These are phyloP conservation scores for Furcula furcula DNA, from an alignment of 2,888 invertebrate genomes.

Conservation along the genomic window DNA sequence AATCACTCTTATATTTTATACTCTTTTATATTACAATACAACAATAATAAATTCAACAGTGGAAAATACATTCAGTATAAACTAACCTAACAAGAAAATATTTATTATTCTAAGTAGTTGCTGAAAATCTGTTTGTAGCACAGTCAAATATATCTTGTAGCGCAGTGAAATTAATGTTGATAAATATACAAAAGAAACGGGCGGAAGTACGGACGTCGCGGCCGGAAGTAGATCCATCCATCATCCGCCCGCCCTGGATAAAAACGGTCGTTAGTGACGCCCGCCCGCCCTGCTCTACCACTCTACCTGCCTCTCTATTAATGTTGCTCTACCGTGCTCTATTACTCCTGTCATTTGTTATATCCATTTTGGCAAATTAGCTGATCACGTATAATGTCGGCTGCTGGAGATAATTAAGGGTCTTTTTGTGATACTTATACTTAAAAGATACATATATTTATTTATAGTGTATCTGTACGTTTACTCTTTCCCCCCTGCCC, in stretches of 20 bases:
- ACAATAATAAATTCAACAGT: too few relatives aligned
- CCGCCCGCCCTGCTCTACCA: conserved; percentile 53
- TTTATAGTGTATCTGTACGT: too few relatives aligned
- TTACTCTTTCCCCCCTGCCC: too few relatives aligned
- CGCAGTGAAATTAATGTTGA: conserved; percentile 76
- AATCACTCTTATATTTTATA: too few relatives aligned
- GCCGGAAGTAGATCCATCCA: conserved; percentile 75
- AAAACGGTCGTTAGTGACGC: conserved; percentile 78
- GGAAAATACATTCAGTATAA: too few relatives aligned
- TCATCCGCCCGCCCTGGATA: conserved; percentile 79
- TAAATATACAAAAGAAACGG: conserved; percentile 70
- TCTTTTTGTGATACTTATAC: conserved; percentile 34
- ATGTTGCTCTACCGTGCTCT: conserved; percentile 78
- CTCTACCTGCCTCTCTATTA: conserved; percentile 67
- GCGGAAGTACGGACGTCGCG: conserved; percentile 69
- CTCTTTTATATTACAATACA: too few relatives aligned
- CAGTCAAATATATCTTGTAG: conserved; percentile 54
- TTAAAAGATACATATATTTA: too few relatives aligned
- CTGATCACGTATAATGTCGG: conserved; percentile 56
- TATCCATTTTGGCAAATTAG: conserved; percentile 79
- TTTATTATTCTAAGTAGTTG: not conserved
- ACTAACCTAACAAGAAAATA: too few relatives aligned
- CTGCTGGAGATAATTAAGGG: conserved; percentile 44
- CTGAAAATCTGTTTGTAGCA: conserved; percentile 14
- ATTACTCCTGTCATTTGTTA: conserved; percentile 80